These are phyloP conservation scores for Oryzias curvinotus DNA, from an alignment of 2,113 vertebrate species.

Conservation along the genomic window DNA sequence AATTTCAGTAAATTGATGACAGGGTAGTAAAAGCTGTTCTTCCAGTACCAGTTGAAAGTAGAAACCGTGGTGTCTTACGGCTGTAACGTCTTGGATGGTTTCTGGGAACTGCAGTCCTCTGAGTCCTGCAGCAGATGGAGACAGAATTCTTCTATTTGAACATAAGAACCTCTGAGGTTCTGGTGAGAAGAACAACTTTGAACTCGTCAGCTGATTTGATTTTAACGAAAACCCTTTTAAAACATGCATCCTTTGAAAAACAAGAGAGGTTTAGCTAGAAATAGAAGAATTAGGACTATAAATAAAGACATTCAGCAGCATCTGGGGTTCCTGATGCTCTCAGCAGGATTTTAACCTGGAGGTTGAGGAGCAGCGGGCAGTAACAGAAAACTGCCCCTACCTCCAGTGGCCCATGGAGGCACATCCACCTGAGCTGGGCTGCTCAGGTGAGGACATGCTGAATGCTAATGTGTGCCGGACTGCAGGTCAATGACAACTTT, in stretches of 20 bases:
- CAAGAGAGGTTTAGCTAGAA: neutral
- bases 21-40: too few species aligned
- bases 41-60: too few species aligned
- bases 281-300: slow-evolving; percentile 22
- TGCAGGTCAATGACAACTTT: slow-evolving; percentile 26
- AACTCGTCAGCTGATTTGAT: too few species aligned
- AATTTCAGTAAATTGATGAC: too few species aligned
- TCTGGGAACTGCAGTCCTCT: slow-evolving; percentile 29
- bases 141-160: slow-evolving; percentile 28
- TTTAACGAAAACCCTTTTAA: too few species aligned
- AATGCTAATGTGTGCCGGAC: slow-evolving; percentile 31
- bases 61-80: too few species aligned
- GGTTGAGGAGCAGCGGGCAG: neutral
- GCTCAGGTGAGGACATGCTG: slow-evolving; percentile 1
- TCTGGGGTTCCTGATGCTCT: slow-evolving; percentile 39
- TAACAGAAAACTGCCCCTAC: slow-evolving; percentile 28
- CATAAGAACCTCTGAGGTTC: neutral
- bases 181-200: too few species aligned
- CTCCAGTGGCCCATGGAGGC: slow-evolving; percentile 10
- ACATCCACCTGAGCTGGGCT: slow-evolving; percentile 29
- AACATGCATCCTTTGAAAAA: too few species aligned
- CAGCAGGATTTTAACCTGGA: slow-evolving; percentile 16
- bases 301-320: slow-evolving; percentile 30
- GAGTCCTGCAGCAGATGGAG: slow-evolving; percentile 50
- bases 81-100: too few species aligned